phyloP scores from a whole-genome alignment of 2,888 invertebrate genomes.

The Bimastos eiseni region DNA sequence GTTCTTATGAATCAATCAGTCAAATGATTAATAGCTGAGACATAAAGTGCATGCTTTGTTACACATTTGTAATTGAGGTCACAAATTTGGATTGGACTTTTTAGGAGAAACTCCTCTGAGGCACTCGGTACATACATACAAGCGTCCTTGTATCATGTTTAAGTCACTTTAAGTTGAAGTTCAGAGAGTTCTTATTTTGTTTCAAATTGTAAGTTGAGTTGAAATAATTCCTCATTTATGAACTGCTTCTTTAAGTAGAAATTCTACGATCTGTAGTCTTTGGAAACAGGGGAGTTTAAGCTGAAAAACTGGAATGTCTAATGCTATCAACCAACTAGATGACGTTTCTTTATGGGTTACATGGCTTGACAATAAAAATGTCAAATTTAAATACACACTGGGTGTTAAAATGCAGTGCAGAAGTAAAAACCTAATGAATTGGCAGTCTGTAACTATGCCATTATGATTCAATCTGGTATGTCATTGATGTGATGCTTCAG shows the following conservation, averaged over 20 bases:
- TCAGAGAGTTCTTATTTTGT: neutral
- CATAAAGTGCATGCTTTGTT: neutral
- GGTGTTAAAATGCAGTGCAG: neutral
- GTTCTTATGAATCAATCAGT: too few species aligned
- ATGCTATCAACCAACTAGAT: neutral
- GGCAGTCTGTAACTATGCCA: neutral
- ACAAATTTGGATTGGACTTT: neutral
- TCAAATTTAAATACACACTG: neutral
- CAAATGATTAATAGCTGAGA: too few species aligned
- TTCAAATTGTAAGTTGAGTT: neutral
- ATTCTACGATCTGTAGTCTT: neutral
- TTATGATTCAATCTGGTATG: neutral
- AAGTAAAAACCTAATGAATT: neutral
- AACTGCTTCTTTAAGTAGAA: neutral
- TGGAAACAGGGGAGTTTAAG: neutral
- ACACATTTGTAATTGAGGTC: neutral
- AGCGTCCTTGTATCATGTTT: neutral
- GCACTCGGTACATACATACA: neutral
- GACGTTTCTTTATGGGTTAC: neutral
- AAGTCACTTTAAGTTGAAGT: neutral
- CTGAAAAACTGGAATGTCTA: neutral
- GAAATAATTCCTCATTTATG: neutral
- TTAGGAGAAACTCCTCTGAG: neutral
- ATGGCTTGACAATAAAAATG: neutral
- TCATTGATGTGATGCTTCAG: slow-evolving; percentile 23